These are phyloP conservation scores for Archaeoteleia sp. DNA, from an alignment of 2,888 invertebrate species.

Conservation along the genomic window DNA sequence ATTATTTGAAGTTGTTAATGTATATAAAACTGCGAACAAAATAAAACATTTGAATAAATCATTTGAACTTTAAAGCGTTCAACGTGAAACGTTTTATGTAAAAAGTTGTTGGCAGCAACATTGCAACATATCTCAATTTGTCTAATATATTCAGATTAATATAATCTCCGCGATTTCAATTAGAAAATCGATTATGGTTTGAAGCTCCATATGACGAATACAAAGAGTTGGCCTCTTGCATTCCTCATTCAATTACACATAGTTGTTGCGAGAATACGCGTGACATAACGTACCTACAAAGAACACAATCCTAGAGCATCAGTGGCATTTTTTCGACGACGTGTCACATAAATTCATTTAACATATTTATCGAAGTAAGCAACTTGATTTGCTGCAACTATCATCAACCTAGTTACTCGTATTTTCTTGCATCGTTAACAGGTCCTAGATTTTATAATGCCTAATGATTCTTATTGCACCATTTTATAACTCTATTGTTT, in stretches of 20 bases:
- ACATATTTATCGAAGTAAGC: slow-evolving; percentile 27
- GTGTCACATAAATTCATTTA: slow-evolving; percentile 44
- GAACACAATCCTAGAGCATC: slow-evolving; percentile 29
- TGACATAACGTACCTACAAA: slow-evolving; percentile 39
- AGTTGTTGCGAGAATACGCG: slow-evolving; percentile 37
- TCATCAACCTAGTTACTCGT: slow-evolving; percentile 16
- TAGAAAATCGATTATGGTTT: neutral
- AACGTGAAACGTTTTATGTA: too few relatives aligned
- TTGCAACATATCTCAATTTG: too few relatives aligned
- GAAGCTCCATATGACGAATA: slow-evolving; percentile 2
- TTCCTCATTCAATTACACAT: slow-evolving; percentile 44
- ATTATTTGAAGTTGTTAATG: too few relatives aligned
- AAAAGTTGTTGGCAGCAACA: too few relatives aligned
- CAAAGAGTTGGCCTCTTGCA: slow-evolving; percentile 17
- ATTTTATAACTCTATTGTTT: too few relatives aligned
- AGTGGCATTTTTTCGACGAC: slow-evolving; percentile 30
- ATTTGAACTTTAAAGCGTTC: too few relatives aligned
- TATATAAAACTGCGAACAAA: too few relatives aligned
- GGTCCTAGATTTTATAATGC: too few relatives aligned
- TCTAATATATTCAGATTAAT: too few relatives aligned
- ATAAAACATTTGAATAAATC: too few relatives aligned
- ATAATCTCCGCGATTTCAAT: neutral
- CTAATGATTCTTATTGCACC: too few relatives aligned
- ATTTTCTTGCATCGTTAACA: too few relatives aligned
- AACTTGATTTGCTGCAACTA: slow-evolving; percentile 33